Conservation (phyloP, 2,113 vertebrate genomes). For the Trochalopteron elliotii region DNA sequence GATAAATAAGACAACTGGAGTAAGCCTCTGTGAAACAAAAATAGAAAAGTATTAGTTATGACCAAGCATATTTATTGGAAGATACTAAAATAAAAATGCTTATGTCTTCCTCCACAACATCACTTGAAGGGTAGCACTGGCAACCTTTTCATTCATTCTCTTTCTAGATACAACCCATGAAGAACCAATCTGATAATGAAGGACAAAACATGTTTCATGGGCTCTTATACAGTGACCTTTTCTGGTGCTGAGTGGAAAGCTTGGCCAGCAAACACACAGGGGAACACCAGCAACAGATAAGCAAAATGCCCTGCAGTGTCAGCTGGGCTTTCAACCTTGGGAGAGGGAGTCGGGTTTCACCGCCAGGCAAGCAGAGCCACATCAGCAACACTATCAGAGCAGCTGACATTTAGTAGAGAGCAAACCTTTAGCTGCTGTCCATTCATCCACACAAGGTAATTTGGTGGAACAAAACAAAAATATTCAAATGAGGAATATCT, state of each 20-base stretch:
- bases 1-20: background rate
- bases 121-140: background rate
- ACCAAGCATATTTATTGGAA: background rate
- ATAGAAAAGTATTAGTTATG: background rate
- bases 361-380: background rate
- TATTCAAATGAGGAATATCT: background rate
- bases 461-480: background rate
- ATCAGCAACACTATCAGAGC: background rate
- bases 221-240: background rate
- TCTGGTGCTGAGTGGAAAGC: background rate
- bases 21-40: background rate
- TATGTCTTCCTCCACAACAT: background rate
- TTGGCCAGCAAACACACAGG: background rate
- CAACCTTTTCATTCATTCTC: background rate
- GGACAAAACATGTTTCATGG: background rate
- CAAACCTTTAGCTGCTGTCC: background rate
- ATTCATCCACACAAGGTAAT: background rate
- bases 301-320: background rate
- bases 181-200: background rate
- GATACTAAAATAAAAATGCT: background rate
- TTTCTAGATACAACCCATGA: rapidly evolving
- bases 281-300: background rate
- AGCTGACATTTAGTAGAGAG: background rate
- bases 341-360: background rate
- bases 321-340: background rate